Percentiles rank a stretch among this genome's conserved stretches.
Evolutionary conservation across 2,888 invertebrate species (phyloP).

Genomic region (Torymus tubicola): DNA sequence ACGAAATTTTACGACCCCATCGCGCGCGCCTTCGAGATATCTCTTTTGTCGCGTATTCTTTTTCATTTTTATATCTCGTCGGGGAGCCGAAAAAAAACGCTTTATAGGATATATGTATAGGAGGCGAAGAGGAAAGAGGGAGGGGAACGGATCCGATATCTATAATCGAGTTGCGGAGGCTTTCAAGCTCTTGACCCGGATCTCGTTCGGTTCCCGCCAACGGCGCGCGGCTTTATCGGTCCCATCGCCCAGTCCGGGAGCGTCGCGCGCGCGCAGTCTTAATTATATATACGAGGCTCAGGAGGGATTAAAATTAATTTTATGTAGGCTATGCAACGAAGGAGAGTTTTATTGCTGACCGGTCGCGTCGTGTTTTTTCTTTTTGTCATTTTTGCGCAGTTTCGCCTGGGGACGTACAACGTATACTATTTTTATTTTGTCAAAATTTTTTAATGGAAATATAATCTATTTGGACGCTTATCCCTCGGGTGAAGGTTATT

Average conservation of each 20-base stretch:
- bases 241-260: constrained; percentile 12
- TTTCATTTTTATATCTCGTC: background rate
- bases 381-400: too few relatives aligned
- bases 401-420: too few relatives aligned
- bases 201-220: background rate
- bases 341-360: too few relatives aligned
- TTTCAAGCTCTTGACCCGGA: constrained; percentile 51
- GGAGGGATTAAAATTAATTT: constrained; percentile 18
- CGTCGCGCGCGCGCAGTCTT: constrained; percentile 18
- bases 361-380: too few relatives aligned
- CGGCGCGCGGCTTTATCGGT: constrained; percentile 29
- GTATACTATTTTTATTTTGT: too few relatives aligned
- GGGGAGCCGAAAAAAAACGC: background rate
- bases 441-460: too few relatives aligned
- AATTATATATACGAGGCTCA: constrained; percentile 29
- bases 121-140: background rate
- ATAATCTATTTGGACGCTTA: too few relatives aligned
- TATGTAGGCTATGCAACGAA: too few relatives aligned
- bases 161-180: constrained; percentile 27
- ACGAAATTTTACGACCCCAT: background rate
- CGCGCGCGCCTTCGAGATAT: background rate
- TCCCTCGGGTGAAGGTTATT: too few relatives aligned
- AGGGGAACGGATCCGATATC: constrained; percentile 21
- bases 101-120: background rate
- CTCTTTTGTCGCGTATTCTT: background rate